phyloP scores from a whole-genome alignment of 2,113 vertebrate genomes.

The Alligator mississippiensis region DNA sequence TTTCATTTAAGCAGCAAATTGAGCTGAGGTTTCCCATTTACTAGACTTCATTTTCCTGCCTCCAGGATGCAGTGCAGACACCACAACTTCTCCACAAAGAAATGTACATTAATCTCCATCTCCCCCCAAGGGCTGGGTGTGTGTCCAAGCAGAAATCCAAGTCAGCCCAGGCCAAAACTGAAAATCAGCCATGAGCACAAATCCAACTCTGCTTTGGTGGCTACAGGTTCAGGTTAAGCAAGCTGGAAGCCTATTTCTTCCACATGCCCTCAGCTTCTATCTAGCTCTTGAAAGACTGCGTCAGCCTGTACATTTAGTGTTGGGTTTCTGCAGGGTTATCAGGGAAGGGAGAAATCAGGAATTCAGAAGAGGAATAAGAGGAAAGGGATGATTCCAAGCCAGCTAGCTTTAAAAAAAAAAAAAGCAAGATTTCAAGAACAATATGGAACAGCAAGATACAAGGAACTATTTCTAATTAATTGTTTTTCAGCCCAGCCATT shows the following conservation, averaged over 20 bases:
- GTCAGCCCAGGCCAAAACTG: not conserved
- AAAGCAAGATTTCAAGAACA: not conserved
- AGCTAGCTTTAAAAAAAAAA: not conserved
- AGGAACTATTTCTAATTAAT: not conserved
- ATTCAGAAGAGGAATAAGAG: not conserved
- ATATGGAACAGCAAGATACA: not conserved
- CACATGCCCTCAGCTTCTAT: not conserved
- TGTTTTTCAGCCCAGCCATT: too few species aligned
- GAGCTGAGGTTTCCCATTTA: constrained; percentile 14
- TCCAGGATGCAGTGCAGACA: too few species aligned
- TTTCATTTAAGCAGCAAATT: constrained; percentile 24
- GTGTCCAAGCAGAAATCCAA: not conserved
- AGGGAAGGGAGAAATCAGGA: not conserved
- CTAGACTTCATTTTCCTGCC: too few species aligned
- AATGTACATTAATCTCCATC: too few species aligned
- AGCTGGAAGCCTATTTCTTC: not conserved
- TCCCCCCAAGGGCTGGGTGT: not conserved
- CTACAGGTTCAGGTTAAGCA: not conserved
- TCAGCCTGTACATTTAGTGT: too few species aligned
- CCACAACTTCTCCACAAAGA: too few species aligned
- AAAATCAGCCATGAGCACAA: not conserved
- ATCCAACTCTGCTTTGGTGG: not conserved
- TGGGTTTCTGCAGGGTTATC: not conserved
- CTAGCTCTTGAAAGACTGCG: not conserved
- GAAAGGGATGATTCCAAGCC: not conserved